These are phyloP conservation scores for Neodiprion lecontei DNA, from an alignment of 1,140 invertebrate species.

Conservation along the genomic window DNA sequence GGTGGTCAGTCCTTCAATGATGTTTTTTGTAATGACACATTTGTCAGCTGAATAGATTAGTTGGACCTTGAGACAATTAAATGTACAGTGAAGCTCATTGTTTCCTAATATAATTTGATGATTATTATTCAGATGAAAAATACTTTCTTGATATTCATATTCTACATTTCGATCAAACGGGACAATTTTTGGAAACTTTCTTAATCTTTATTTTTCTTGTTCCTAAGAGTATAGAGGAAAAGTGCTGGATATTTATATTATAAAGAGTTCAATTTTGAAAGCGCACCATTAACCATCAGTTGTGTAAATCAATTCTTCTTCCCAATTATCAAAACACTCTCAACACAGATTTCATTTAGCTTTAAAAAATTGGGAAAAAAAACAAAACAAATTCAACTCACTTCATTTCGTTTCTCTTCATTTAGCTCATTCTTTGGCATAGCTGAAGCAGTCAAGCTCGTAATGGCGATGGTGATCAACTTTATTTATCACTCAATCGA, in stretches of 20 bases:
- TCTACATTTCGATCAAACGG: neutral
- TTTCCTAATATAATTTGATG: neutral
- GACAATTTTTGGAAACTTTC: neutral
- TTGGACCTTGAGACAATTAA: slow-evolving; percentile 5
- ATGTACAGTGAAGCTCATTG: neutral
- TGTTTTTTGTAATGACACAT: neutral
- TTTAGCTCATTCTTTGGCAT: neutral
- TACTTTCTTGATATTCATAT: neutral
- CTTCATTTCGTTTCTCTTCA: neutral
- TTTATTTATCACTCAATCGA: neutral
- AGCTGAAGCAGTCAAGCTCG: slow-evolving; percentile 3
- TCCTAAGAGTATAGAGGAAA: slow-evolving; percentile 1
- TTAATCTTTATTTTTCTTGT: neutral
- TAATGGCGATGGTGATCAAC: neutral
- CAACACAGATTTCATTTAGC: too few relatives aligned
- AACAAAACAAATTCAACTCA: too few relatives aligned
- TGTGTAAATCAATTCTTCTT: neutral
- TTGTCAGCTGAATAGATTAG: slow-evolving; percentile 5
- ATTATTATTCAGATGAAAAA: neutral
- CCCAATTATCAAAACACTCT: slow-evolving; percentile 1
- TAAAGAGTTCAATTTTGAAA: neutral
- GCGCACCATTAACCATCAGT: neutral
- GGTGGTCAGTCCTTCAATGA: slow-evolving; percentile 4
- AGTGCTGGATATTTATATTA: slow-evolving; percentile 1
- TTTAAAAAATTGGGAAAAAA: too few relatives aligned